Base-by-base conservation (phyloP, 2,113 vertebrate species). In the Hassar affinis region DNA sequence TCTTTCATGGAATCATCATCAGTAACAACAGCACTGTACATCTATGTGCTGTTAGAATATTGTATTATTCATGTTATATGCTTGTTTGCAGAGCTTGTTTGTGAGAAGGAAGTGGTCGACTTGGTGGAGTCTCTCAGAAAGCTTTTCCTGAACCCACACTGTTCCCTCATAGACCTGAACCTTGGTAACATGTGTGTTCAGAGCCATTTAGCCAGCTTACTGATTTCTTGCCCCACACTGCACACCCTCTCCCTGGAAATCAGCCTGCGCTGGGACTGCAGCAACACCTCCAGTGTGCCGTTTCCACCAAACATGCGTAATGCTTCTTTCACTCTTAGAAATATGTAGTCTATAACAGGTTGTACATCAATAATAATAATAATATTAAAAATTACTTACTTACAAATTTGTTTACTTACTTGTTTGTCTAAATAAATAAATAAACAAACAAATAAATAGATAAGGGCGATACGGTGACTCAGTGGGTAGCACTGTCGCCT, bases 71-170 rank as follows among this genome's bases (percentile, higher is more conserved):
- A 25, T 56, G 30, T 35, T 56, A 15, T 75, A 18, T 52, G 4
- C 1, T 38, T 85, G 27, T 85, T 45, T 79, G 62, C 84, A 89
- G 88, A 84, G 66, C 33, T 80, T 4, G 42, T 85, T 17, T 64
- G 69, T 45, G 66, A 85, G 49, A 25, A 85, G 11, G 83, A 87
- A 18, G 62, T 88, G 22, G 71, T 47, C 6, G 61, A 78, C 59
- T 49, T 89, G 54, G 74, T 89, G 69, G 82, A 86, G 6, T 85
- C 85, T 83, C 84, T 89, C 79, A 49, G 69, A 45, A 45, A 17
- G 51, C 69, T 89, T 71, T 89, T 80, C 27, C 75, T 71, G 66
- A 84, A 79, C 14, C 83, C 88, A 8, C 68, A 45, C 59, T 86
- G 84, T 77, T 85, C 81, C 59, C 85, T 88, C 38, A 56, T 27